Base-by-base conservation (phyloP, 2,113 vertebrate genomes). In the Ptilorrhoa leucosticta region DNA sequence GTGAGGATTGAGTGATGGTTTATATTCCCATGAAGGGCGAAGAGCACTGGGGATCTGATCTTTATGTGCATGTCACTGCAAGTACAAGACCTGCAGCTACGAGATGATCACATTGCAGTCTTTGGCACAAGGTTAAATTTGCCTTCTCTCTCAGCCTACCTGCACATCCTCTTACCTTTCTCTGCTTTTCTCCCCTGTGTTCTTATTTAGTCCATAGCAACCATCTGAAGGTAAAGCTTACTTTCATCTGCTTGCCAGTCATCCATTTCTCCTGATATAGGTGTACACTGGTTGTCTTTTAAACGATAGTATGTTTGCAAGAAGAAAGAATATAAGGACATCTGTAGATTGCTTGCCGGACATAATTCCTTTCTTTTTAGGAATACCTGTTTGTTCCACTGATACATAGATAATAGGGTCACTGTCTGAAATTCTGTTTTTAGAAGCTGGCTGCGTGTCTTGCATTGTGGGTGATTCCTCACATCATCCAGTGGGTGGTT, bases 1-100 rank as follows among this genome's bases (percentile, higher is more conserved):
- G 85, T 95, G 92, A 96, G 54, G 83, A 76, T 87, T 15, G 23
- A 94, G 83, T 91, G 77, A 96, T 89, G 64, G 90, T 97, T 96
- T 87, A 13, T 90, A 83, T 86, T 82, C 93, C 79, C 22, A 7
- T 50, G 81, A 90, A 87, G 79, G 80, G 28, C 2, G 0, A 56
- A 88, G 48, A 42, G 37, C 31, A 47, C 64, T 64, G 50, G 39
- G 21, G 53, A 93, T 93, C 87, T 95, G 60, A 94, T 94, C 70
- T 73, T 85, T 45, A 65, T 50, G 50, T 85, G 57, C 13, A 1
- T 91, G 68, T 71, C 48, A 30, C 35, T 84, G 84, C 63, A 78
- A 28, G 53, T 64, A 37, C 39, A 94, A 95, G 94, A 91, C 40
- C 58, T 90, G 94, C 87, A 94, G 91, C 96, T 88, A 56, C 65